Conservation (phyloP, 2,113 vertebrate genomes). For the Scomber scombrus region DNA sequence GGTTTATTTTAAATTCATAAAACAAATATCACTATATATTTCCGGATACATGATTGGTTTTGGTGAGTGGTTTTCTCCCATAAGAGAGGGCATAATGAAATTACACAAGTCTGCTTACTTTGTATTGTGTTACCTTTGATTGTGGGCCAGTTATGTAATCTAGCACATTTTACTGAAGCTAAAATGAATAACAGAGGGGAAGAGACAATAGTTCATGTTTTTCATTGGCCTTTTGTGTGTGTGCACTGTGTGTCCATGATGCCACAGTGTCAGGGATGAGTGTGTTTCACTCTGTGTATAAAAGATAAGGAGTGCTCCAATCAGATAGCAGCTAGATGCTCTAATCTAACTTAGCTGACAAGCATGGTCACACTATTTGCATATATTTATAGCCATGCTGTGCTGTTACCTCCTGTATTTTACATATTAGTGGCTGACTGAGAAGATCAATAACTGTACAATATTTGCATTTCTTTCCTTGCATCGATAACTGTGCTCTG, state of each 20-base stretch:
- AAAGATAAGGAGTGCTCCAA: constrained; percentile 54
- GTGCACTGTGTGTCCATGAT: constrained; percentile 14
- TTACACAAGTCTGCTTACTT: neutral
- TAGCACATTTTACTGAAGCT: constrained; percentile 23
- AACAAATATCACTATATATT: neutral
- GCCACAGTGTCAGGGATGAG: constrained; percentile 7
- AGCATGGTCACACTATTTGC: constrained; percentile 29
- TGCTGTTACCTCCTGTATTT: constrained; percentile 16
- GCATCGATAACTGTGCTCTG: constrained; percentile 14
- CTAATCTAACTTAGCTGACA: constrained; percentile 17
- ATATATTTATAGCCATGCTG: constrained; percentile 16
- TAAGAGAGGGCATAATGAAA: neutral
- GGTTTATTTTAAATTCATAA: too few relatives aligned
- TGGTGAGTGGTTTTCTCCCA: neutral
- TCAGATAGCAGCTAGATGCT: constrained; percentile 33
- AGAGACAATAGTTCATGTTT: constrained; percentile 18
- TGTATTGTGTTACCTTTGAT: neutral
- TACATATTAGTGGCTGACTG: constrained; percentile 17
- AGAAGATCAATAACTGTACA: constrained; percentile 56
- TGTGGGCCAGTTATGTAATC: constrained; percentile 46
- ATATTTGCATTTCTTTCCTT: constrained; percentile 40
- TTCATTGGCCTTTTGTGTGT: neutral
- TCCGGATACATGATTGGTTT: neutral
- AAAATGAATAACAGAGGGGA: neutral
- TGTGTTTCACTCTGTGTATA: constrained; percentile 21